Evolutionary conservation across 2,113 vertebrate species (phyloP), one percentile per base, ranked within the genome.

Genomic region (Aegithalos caudatus): DNA sequence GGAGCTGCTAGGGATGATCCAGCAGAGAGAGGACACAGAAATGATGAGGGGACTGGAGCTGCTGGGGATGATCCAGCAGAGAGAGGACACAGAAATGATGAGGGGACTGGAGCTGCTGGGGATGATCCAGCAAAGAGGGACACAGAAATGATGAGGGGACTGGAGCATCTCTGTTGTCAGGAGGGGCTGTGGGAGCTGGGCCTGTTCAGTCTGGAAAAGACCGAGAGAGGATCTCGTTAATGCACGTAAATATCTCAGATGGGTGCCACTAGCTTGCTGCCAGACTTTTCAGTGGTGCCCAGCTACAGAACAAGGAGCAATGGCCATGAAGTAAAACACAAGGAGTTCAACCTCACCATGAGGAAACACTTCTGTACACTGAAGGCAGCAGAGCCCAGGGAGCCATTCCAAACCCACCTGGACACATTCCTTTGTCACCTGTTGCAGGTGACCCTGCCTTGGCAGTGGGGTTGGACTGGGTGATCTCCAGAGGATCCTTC

Each of bases 251-350:
- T n/a, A 17, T 21, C 18, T 24, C 15, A 12, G 10, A 29, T 14
- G 0, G 2, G 45, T 69, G 38, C 27, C 33, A 27, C 7, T 37
- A 60, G 27, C 27, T 22, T 0, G 5, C 51, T 17, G 19, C 61
- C 47, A 19, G 61, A 8, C 21, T 24, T 29, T 31, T 18, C 60
- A 40, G 38, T 12, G 20, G 45, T 60, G 38, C 37, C 24, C 28
- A 53, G 24, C 0, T 2, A 12, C 11, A 47, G 21, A 37, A 35
- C 1, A 5, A 54, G 40, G 47, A 23, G 47, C 9, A 60, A 1
- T 22, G 29, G n/a, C 38, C 8, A 19, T 11, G 20, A 67, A 54
- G 24, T 47, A 47, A 40, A 40, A n/a, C 38, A 47, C 13, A 31
- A 40, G 9, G 28, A 67, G n/a, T 54, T 54, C 16, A 65, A 53